Base-by-base conservation (phyloP, 1,140 invertebrate genomes). In the Thrips palmi region DNA sequence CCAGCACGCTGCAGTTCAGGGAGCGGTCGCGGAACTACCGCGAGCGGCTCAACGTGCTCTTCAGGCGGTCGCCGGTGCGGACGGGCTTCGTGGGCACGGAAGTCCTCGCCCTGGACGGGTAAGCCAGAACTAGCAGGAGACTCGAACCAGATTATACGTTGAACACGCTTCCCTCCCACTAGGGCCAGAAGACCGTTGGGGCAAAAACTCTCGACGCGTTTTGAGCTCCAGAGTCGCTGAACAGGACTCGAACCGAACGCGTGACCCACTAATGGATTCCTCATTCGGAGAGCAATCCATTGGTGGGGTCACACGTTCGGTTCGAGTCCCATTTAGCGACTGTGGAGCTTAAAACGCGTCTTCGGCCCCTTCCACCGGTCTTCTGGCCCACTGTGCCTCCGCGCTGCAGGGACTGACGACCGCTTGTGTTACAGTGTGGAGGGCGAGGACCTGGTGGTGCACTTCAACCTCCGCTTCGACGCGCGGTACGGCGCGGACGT, bases 41-140 rank as follows among this genome's bases (percentile, higher is more conserved):
- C 47, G 73, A 79, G 47, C 65, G 73, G 23, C 63, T 87, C 23
- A 74, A 76, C 60, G 57, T 80, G n/a, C 55, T 80, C 4, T 77
- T 82, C 48, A 67, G 68, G 18, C 67, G 73, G 41, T 83, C 79
- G 39, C 61, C 69, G 41, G 53, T 84, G 6, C 64, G 68, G 45
- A 61, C 73, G 30, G 69, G 72, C 35, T 83, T 78, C 52, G 55
- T 76, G 11, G 62, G 64, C 1, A 67, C 68, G 11, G 77, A 83
- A 46, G 65, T 82, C 31, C 59, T 83, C 5, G 77, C 77, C 18
- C 66, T 87, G 19, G 80, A 87, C 56, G 81, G 78, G 81, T 85
- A 63, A 61, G 55, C 53, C 31, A 19, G 6, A 5, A 8, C 18
- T 38, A 10, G 6, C 6, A 6, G 14, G 30, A 32, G 8, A n/a